Evolutionary conservation across 2,113 vertebrate species (phyloP), one percentile per base, ranked within the genome.

Genomic region (Platysteira castanea): DNA sequence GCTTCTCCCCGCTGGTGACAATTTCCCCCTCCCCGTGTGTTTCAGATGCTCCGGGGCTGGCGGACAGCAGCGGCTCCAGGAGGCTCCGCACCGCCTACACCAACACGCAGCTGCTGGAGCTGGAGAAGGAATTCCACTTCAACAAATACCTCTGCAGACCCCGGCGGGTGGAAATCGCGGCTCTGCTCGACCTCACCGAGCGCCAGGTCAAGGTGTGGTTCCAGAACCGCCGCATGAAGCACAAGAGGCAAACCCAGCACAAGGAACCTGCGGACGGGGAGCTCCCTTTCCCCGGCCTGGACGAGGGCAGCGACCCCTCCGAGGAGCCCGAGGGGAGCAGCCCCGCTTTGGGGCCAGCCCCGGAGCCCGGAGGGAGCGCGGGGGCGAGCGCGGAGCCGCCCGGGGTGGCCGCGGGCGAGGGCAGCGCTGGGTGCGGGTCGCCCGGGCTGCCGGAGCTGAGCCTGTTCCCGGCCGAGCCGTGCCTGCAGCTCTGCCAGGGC

Each of bases 91-190:
- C 99, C 10, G 99, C 99, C 9, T 99, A 99, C 98, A 99, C 99
- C 90, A 99, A 99, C 98, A 99, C 99, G 3, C 99, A 99, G 95
- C 98, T 99, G 39, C 98, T 99, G 97, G 99, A 99, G 97, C 97
- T 99, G 97, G 99, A 99, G 98, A 99, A 99, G 88, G 99, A 99
- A 95, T 99, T 99, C 95, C 99, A 99, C 92, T 99, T 99, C 94
- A 99, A 99, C 97, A 99, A 99, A 92, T 99, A 99, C 93, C 98
- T 99, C 61, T 99, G 99, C 96, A 98, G 99, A 91, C 99, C 99
- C 10, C 98, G 99, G 35, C 97, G 99, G 20, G 98, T 99, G 81
- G 99, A 99, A 89, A 99, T 99, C 79, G 99, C 99, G 4, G 99
- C 99, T 46, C 97, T 99, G 76, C 92, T 99, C 96, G 98, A 99